Conservation (phyloP, 2,888 invertebrate species). For the Papilio demoleus region DNA sequence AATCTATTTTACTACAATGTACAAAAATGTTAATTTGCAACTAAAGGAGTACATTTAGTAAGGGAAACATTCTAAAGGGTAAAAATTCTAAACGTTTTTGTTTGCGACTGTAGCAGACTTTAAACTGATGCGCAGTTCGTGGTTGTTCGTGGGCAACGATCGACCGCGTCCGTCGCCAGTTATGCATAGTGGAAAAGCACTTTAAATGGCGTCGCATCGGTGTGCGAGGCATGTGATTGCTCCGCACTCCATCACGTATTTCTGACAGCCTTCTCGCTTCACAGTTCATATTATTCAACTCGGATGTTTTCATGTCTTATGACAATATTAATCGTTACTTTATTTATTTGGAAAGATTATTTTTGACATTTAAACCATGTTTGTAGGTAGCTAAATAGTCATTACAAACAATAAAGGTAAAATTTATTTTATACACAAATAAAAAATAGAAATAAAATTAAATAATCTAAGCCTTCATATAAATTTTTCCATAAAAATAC, state of each 20-base stretch:
- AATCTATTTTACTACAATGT: too few relatives aligned
- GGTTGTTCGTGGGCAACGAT: neutral
- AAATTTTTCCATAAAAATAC: neutral
- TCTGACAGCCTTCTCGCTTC: slow-evolving; percentile 24
- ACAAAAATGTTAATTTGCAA: too few relatives aligned
- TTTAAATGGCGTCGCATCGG: neutral
- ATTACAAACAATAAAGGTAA: too few relatives aligned
- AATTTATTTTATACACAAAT: too few relatives aligned
- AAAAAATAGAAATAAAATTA: too few relatives aligned
- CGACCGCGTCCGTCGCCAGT: neutral
- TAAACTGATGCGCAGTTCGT: neutral
- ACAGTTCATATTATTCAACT: slow-evolving; percentile 19
- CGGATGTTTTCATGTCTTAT: slow-evolving; percentile 9
- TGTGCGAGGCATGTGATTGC: slow-evolving; percentile 17
- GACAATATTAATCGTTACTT: slow-evolving; percentile 1
- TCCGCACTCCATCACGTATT: slow-evolving; percentile 32
- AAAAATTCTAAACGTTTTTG: too few relatives aligned
- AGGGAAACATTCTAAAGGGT: too few relatives aligned
- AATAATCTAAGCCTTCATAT: neutral
- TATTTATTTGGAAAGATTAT: neutral
- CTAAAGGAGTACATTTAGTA: too few relatives aligned
- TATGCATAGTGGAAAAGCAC: neutral
- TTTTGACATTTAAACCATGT: too few relatives aligned
- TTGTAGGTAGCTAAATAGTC: too few relatives aligned
- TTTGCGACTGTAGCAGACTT: too few relatives aligned